These are phyloP conservation scores for Urophycis tenuis DNA, from an alignment of 2,797 vertebrate species.

Conservation along the genomic window DNA sequence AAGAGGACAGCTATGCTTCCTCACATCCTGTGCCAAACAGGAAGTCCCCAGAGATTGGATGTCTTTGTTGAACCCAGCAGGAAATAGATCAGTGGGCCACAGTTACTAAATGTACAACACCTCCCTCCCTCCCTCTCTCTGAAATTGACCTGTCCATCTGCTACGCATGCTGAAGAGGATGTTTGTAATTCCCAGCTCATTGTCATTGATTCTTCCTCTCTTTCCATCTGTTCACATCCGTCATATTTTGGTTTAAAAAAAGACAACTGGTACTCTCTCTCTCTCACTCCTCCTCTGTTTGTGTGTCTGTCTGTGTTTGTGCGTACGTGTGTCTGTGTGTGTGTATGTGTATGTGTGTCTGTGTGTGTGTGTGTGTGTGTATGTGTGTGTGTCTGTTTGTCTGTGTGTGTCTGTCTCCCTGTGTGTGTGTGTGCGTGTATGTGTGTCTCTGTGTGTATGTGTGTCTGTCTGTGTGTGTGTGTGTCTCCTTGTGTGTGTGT, in stretches of 20 bases:
- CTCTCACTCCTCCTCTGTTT: background rate
- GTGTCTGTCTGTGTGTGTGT: no score
- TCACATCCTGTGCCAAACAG: background rate
- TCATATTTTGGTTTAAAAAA: background rate
- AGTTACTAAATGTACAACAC: background rate
- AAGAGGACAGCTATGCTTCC: background rate
- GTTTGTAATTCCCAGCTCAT: background rate
- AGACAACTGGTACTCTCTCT: background rate
- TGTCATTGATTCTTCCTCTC: background rate
- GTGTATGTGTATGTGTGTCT: background rate
- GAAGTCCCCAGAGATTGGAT: background rate
- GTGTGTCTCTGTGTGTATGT: no score
- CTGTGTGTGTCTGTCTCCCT: background rate
- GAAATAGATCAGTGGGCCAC: background rate
- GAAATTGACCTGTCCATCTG: background rate
- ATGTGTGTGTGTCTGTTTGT: background rate
- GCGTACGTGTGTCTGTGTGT: background rate
- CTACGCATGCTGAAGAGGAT: background rate
- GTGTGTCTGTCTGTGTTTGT: background rate
- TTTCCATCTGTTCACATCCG: background rate
- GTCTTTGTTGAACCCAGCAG: background rate
- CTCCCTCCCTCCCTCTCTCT: background rate
- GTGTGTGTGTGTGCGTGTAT: background rate
- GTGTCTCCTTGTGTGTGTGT: background rate
- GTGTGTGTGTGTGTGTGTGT: background rate